A percentile compares a stretch with the other conserved stretches of the same genome.
Evolutionary conservation across 2,797 vertebrate species (phyloP).

Genomic region (Falco cherrug): DNA sequence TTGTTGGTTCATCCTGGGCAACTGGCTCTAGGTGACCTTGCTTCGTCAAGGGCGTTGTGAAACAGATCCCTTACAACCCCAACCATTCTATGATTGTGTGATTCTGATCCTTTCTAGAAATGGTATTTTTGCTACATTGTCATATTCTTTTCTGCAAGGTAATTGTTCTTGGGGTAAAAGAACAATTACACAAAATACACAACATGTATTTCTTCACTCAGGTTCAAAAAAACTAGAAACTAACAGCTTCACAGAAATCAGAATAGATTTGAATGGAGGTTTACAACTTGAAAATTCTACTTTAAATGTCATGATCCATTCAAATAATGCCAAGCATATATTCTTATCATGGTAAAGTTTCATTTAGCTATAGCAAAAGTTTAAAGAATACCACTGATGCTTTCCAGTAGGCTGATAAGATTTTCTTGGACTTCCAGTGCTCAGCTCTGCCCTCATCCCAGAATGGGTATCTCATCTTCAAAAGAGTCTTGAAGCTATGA

Average conservation of each 20-base stretch:
- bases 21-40: too few species aligned
- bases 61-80: not conserved
- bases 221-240: not conserved
- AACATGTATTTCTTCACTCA: not conserved
- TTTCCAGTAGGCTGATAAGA: not conserved
- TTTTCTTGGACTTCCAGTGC: not conserved
- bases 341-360: not conserved
- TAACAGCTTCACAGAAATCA: not conserved
- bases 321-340: not conserved
- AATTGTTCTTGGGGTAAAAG: not conserved
- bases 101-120: not conserved
- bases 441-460: not conserved
- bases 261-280: not conserved
- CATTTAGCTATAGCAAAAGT: not conserved
- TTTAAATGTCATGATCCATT: not conserved
- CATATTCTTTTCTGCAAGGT: not conserved
- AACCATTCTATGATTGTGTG: not conserved
- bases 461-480: not conserved
- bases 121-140: not conserved
- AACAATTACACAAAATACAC: too few species aligned
- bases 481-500: not conserved
- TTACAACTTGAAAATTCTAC: not conserved
- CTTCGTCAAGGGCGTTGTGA: not conserved
- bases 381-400: not conserved
- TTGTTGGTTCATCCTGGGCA: not conserved